Evolutionary conservation across 2,888 invertebrate species (phyloP).

Genomic region (Coenonympha glycerion): DNA sequence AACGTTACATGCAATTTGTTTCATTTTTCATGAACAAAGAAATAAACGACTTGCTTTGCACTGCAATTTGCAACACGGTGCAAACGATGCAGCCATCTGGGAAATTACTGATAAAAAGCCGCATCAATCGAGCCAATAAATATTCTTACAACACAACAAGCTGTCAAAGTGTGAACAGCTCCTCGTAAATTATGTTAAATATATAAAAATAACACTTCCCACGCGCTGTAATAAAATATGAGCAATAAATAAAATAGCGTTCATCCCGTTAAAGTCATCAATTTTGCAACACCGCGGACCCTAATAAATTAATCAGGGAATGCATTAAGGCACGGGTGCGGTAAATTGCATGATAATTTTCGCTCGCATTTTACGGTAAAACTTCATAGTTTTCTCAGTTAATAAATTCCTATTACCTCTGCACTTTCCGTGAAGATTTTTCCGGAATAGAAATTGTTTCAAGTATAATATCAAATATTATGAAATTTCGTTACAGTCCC

Average conservation of each 20-base stretch:
- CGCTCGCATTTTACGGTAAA: conserved; percentile 41
- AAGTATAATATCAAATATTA: neutral
- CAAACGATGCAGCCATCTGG: conserved; percentile 1
- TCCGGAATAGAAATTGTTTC: neutral
- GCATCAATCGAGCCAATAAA: conserved; percentile 18
- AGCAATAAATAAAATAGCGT: conserved; percentile 26
- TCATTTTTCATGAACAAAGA: neutral
- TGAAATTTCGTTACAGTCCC: neutral
- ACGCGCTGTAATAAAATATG: conserved; percentile 22
- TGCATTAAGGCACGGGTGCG: conserved; percentile 51
- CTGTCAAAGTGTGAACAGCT: conserved; percentile 12
- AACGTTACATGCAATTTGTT: neutral
- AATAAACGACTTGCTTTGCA: conserved; percentile 1
- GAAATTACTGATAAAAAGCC: conserved; percentile 20
- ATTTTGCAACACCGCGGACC: conserved; percentile 52
- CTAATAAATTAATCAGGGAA: conserved; percentile 61
- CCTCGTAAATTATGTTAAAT: conserved; percentile 17
- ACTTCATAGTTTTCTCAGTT: conserved; percentile 47
- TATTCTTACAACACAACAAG: conserved; percentile 20
- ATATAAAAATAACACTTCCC: conserved; percentile 12
- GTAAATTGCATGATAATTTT: conserved; percentile 62
- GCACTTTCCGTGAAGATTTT: conserved; percentile 11
- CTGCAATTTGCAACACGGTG: conserved; percentile 4
- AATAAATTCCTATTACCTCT: conserved; percentile 23
- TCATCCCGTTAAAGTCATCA: conserved; percentile 35